Evolutionary conservation across 2,888 invertebrate genomes (phyloP), one percentile per base, ranked within the genome.

Genomic region (Bellardia bayeri): DNA sequence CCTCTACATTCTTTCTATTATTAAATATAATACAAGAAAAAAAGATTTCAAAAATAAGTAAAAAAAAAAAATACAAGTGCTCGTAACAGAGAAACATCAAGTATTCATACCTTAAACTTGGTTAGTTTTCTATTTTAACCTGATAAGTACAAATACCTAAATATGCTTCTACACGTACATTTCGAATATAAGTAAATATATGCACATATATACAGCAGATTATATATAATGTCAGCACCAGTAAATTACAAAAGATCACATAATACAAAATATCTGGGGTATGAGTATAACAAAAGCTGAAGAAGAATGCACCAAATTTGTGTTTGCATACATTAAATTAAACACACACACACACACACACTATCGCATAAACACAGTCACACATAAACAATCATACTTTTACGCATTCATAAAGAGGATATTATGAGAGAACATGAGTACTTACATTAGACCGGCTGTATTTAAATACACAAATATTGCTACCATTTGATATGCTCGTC

Each of bases 291-390:
- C 71, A 58, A 71, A 71, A 14, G 56, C 16, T 69, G 64, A 51
- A 76, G 42, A 42, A 66, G 23, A 71, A 49, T 61, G 74, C 68
- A 75, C 58, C n/a, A 61, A 82, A 68, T 49, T 51, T 30, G 1
- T 68, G 58, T 82, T 75, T 82, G 49, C 66, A 76, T 69, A 76
- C 23, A 75, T 75, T 56, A 74, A 42, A 63, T 49, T 51, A 71
- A 69, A 66, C 45, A 42, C 33, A 79, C 33, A 37, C n/a, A 54
- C 33, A 13, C 63, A 66, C n/a, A 3, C 40, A n/a, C 30, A 42
- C 8, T 45, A 37, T 56, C 33, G 9, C 37, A 58, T 30, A 37
- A 14, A 13, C 7, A 33, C n/a, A n/a, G 0, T 40, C 37, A 40
- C 13, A 42, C 30, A 23, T 23, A 23, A 8, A 33, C n/a, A n/a